Evolutionary conservation across 1,140 invertebrate species (phyloP), one percentile per base, ranked within the genome.

Genomic region (Microplitis mediator): DNA sequence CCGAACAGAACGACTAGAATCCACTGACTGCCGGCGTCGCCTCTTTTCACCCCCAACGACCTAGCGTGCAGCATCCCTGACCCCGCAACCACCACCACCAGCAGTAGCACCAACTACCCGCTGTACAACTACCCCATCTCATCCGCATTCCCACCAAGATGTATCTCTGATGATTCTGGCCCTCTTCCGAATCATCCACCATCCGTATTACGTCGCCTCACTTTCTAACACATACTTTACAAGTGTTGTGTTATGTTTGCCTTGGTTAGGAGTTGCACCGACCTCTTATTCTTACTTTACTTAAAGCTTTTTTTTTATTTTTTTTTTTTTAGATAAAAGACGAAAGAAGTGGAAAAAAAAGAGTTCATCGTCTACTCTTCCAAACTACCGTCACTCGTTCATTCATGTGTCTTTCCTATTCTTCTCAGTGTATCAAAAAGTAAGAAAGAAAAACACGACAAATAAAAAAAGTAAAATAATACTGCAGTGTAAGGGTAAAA

Each of bases 21-120:
- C 78, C 82, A 79, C 81, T 84, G 82, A 85, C 84, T 86, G 82
- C 73, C 82, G 78, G 80, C 77, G 74, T 75, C 78, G 80, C 78
- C 82, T 80, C 83, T 82, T 82, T 81, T 77, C 81, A 81, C 74
- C 80, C 82, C 82, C 80, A 77, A 75, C 74, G 75, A 79, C 72
- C 75, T 79, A 70, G 64, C 14, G 34, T 45, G 64, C 75, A 76
- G 73, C 80, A 82, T 79, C 79, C 80, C 81, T 81, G 77, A 78
- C 78, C 79, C 78, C 76, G 72, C 79, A 79, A 72, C 78, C 71
- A 23, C 69, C 69, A 16, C 51, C 35, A 14, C 39, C 63, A 14
- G 54, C 36, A 34, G 51, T 58, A n/a, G 13, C 73, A 63, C 65
- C 52, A 52, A 50, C 39, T 64, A 13, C 56, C 58, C 52, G 2